Evolutionary conservation across 2,888 invertebrate genomes (phyloP).

Genomic region (Caenorhabditis drosophilae): DNA sequence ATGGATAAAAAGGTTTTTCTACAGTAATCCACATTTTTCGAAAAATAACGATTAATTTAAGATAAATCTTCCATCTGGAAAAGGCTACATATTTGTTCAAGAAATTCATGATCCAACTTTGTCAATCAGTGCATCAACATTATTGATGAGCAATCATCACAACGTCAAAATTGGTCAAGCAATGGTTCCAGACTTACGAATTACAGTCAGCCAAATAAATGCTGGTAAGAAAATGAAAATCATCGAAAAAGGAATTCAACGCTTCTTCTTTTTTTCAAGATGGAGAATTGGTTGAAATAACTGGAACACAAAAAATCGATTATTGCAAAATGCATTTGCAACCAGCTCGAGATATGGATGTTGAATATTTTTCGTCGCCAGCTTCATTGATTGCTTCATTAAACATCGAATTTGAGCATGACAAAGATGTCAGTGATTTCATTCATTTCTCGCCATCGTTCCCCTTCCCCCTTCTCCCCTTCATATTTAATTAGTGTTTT

Average conservation of each 20-base stretch:
- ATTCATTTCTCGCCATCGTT: too few relatives aligned
- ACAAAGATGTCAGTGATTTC: constrained; percentile 76
- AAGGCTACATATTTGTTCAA: constrained; percentile 86
- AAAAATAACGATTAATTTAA: constrained; percentile 4
- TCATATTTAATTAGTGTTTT: too few relatives aligned
- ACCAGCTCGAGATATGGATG: constrained; percentile 92
- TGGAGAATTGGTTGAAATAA: constrained; percentile 52
- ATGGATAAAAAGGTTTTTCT: constrained; percentile 40
- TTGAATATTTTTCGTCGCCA: constrained; percentile 85
- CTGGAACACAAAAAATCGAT: constrained; percentile 54
- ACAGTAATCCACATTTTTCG: not conserved
- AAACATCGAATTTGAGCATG: constrained; percentile 84
- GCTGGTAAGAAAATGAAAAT: constrained; percentile 50
- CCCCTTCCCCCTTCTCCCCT: too few relatives aligned
- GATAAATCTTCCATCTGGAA: constrained; percentile 77
- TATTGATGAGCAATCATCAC: constrained; percentile 83
- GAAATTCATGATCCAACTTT: constrained; percentile 82
- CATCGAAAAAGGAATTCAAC: too few relatives aligned
- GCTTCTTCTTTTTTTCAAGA: not conserved
- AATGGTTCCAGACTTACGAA: constrained; percentile 84
- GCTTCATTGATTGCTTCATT: constrained; percentile 79
- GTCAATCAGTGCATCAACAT: constrained; percentile 76
- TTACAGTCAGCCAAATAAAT: constrained; percentile 71
- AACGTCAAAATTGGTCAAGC: constrained; percentile 85
- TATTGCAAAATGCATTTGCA: constrained; percentile 80